Conservation (phyloP, 2,888 invertebrate species). For the Trileptium ribeirensis region DNA sequence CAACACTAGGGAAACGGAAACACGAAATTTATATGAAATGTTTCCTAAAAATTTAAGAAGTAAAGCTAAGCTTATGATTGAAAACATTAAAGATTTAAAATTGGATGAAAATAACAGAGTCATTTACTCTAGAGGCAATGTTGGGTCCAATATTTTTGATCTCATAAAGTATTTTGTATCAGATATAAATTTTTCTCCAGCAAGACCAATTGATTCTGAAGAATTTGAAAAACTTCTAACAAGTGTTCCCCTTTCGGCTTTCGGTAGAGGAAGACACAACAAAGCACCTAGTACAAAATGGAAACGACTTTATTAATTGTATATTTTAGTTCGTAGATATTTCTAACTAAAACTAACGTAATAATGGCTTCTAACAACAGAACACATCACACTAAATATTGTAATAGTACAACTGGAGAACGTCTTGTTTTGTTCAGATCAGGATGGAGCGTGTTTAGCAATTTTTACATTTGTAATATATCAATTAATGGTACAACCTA, state of each 20-base stretch:
- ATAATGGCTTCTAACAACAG: neutral
- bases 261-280: neutral
- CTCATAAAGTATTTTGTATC: constrained; percentile 11
- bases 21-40: neutral
- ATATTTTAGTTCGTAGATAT: neutral
- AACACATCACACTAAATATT: neutral
- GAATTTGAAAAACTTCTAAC: neutral
- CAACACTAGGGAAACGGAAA: neutral
- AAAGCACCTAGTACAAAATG: neutral
- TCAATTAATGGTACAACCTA: neutral
- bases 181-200: neutral
- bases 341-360: neutral
- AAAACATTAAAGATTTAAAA: constrained; percentile 7
- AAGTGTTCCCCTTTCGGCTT: neutral
- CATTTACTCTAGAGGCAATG: neutral
- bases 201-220: constrained; percentile 4
- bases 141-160: constrained; percentile 11
- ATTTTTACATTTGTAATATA: neutral
- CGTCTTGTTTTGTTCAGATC: neutral
- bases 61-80: neutral
- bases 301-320: neutral
- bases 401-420: neutral
- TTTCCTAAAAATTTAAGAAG: neutral
- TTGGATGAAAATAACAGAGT: neutral
- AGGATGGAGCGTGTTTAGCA: neutral